These are phyloP conservation scores for Helicoverpa zea DNA, from an alignment of 1,140 invertebrate species.

Conservation along the genomic window DNA sequence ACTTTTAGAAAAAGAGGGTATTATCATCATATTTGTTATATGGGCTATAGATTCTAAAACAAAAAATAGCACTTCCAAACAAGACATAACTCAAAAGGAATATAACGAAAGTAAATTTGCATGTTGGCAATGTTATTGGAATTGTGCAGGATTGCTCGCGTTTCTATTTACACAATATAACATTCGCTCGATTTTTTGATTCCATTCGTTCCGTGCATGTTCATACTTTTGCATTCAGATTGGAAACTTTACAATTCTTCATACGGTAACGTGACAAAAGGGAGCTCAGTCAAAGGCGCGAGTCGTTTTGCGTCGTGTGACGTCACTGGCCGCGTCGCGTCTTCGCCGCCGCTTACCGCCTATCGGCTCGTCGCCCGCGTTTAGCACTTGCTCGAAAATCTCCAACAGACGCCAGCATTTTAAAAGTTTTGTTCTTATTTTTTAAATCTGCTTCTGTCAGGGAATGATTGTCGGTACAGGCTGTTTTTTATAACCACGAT, in stretches of 20 bases:
- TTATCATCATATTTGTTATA: no score
- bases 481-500: no score
- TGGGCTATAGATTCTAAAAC: no score
- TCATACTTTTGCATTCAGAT: slow-evolving; percentile 19
- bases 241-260: slow-evolving; percentile 42
- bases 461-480: background rate
- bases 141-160: slow-evolving; percentile 10
- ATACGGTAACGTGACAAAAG: slow-evolving; percentile 41
- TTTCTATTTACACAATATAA: slow-evolving; percentile 34
- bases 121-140: slow-evolving; percentile 16
- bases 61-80: background rate
- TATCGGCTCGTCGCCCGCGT: slow-evolving; percentile 6
- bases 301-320: slow-evolving; percentile 31
- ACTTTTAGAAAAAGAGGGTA: no score
- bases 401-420: slow-evolving; percentile 1
- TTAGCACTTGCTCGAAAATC: slow-evolving; percentile 38
- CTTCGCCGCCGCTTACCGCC: slow-evolving; percentile 1
- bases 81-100: slow-evolving; percentile 19
- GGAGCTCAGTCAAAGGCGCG: slow-evolving; percentile 44
- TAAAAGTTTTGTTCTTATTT: slow-evolving; percentile 26
- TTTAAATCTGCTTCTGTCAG: slow-evolving; percentile 5
- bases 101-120: slow-evolving; percentile 9
- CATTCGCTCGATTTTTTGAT: slow-evolving; percentile 32
- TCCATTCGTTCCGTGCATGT: slow-evolving; percentile 21
- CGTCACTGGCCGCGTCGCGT: background rate